These are phyloP conservation scores for Glossosoma conforme DNA, from an alignment of 1,140 invertebrate genomes.

Conservation along the genomic window DNA sequence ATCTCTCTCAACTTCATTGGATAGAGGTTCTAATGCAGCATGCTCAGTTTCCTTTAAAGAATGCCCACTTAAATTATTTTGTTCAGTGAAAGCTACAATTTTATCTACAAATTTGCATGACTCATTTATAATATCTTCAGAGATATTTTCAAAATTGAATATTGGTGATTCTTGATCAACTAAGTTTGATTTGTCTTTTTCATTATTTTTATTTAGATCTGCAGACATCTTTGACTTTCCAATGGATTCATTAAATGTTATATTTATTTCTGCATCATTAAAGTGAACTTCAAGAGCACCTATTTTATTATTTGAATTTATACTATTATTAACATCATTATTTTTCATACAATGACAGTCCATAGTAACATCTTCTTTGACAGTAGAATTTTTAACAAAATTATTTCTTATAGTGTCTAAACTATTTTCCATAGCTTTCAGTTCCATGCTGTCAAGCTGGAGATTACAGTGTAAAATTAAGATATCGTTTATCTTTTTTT, in stretches of 20 bases:
- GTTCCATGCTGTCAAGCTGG: conserved; percentile 17
- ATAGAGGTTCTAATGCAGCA: too few relatives aligned
- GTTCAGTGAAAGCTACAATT: too few relatives aligned
- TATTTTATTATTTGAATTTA: neutral
- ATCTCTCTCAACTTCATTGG: too few relatives aligned
- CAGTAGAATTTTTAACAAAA: conserved; percentile 1
- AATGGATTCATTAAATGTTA: neutral
- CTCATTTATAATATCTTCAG: too few relatives aligned
- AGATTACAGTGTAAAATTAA: conserved; percentile 20
- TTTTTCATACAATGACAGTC: neutral
- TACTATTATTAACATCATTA: neutral
- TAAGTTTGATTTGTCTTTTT: too few relatives aligned
- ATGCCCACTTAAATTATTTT: too few relatives aligned
- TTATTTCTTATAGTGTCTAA: conserved; percentile 1
- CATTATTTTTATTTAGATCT: too few relatives aligned
- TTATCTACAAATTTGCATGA: too few relatives aligned
- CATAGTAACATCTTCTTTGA: neutral
- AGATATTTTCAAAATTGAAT: too few relatives aligned
- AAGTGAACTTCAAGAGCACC: neutral
- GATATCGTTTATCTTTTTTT: conserved; percentile 23
- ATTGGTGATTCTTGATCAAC: too few relatives aligned
- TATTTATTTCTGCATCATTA: neutral
- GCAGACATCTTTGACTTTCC: too few relatives aligned
- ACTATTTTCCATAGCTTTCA: conserved; percentile 20
- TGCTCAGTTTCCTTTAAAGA: too few relatives aligned